Evolutionary conservation across 2,797 vertebrate species (phyloP), one percentile per base, ranked within the genome.

Genomic region (Falco peregrinus): DNA sequence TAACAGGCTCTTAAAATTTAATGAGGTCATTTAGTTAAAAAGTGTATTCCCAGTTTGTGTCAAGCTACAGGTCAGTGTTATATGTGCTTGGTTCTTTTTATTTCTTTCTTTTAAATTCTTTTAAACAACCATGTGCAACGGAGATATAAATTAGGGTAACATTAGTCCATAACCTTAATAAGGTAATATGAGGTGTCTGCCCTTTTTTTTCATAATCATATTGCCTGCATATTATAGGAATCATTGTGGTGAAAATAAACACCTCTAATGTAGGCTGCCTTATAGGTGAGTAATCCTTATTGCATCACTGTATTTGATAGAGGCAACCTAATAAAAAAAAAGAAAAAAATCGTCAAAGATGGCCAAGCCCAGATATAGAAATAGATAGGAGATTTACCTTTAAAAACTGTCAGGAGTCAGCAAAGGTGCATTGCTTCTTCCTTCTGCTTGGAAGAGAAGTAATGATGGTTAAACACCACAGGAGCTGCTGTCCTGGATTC

Each of bases 1-100:
- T 96, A 96, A 96, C 92, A 95, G 61, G 94, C 77, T 92, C 54
- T 92, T 97, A 95, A 97, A 97, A 96, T 97, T 97, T 98, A 98
- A 98, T 95, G 91, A 97, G 82, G 87, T 94, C 76, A 88, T 97
- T 98, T 97, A 96, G 80, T 94, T 95, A 92, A 97, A 97, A 96
- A 89, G 74, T 82, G 35, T 91, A 87, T 91, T 95, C 85, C 95
- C 91, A 93, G 85, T 97, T 95, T 96, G 56, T 96, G 70, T 96
- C 93, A 97, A 95, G 84, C 70, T 97, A 94, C 84, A 93, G 93
- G 68, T 81, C 86, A 93, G 25, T 78, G 67, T 81, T 97, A 53
- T 73, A 83, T 68, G 47, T 45, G 11, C 47, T 80, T 69, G 9
- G 10, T n/a, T 64, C 48, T 84, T 93, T 79, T 57, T 37, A 53